These are phyloP conservation scores for Drosophila longiperda DNA, from an alignment of 2,888 invertebrate species.

Conservation along the genomic window DNA sequence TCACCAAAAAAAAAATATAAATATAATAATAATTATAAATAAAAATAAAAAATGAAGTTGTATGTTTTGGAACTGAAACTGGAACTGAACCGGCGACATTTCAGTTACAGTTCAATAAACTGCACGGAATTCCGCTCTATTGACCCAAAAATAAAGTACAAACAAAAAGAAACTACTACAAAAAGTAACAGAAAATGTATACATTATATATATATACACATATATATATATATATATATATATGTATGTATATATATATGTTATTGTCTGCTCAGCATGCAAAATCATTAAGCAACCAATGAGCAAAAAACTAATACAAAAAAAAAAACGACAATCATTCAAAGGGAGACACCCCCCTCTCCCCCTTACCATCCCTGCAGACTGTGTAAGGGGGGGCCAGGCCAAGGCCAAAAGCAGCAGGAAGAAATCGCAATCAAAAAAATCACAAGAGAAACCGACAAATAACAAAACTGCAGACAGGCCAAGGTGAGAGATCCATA, in stretches of 20 bases:
- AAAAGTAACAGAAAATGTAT: conserved; percentile 14
- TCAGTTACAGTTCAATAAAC: conserved; percentile 71
- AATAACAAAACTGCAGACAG: conserved; percentile 47
- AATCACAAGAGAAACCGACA: conserved; percentile 13
- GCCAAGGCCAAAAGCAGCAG: conserved; percentile 75
- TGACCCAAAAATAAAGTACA: conserved; percentile 67
- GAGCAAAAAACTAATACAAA: conserved; percentile 26
- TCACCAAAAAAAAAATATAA: conserved; percentile 1
- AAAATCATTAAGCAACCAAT: conserved; percentile 74
- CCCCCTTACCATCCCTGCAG: background rate
- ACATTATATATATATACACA: background rate
- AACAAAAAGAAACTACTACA: conserved; percentile 23
- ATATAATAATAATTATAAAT: conserved; percentile 11
- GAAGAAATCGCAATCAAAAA: conserved; percentile 58
- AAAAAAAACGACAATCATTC: conserved; percentile 51
- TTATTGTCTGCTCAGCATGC: conserved; percentile 45
- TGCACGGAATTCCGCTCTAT: conserved; percentile 72
- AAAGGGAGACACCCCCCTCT: conserved; percentile 35
- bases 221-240: background rate
- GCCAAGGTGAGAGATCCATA: conserved; percentile 61
- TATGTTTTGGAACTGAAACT: conserved; percentile 16
- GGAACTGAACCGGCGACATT: conserved; percentile 10
- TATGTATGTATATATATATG: background rate
- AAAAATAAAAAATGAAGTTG: conserved; percentile 25
- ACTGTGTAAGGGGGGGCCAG: conserved; percentile 34